A percentile compares a stretch with the other conserved stretches of the same genome.
Evolutionary conservation across 2,888 invertebrate species (phyloP).

Genomic region (Cataglyphis rosenhaueri): DNA sequence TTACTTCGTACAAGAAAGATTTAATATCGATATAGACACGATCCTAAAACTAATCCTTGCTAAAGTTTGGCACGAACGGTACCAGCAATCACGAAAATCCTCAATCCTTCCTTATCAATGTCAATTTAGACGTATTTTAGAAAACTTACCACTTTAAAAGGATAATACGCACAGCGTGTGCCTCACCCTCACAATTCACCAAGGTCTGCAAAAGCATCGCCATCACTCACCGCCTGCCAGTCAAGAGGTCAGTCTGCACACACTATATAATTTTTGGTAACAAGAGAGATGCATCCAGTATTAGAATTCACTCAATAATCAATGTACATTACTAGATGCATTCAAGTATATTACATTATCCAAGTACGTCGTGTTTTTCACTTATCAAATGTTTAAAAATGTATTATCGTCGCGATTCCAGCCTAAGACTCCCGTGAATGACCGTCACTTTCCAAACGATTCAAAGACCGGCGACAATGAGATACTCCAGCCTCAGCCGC

Average conservation of each 20-base stretch:
- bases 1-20: conserved; percentile 29
- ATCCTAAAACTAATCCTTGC: conserved; percentile 38
- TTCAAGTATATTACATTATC: not conserved
- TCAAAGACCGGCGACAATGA: conserved; percentile 57
- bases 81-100: conserved; percentile 42
- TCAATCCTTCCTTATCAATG: conserved; percentile 44
- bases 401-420: conserved; percentile 45
- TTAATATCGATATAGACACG: conserved; percentile 28
- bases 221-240: conserved; percentile 76
- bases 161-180: conserved; percentile 73
- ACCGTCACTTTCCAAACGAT: conserved; percentile 3
- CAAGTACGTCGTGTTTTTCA: not conserved
- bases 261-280: conserved; percentile 52
- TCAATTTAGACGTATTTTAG: conserved; percentile 58
- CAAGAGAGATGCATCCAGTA: conserved; percentile 36
- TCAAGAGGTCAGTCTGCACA: conserved; percentile 79
- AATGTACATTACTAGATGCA: conserved; percentile 9
- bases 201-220: conserved; percentile 73
- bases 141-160: conserved; percentile 63
- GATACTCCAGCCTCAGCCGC: conserved; percentile 76
- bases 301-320: not conserved
- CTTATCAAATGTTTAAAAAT: not conserved
- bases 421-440: conserved; percentile 47
- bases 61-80: conserved; percentile 45
- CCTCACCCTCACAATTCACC: conserved; percentile 71